Conservation (phyloP, 2,113 vertebrate species). For the Choloepus hoffmanni region DNA sequence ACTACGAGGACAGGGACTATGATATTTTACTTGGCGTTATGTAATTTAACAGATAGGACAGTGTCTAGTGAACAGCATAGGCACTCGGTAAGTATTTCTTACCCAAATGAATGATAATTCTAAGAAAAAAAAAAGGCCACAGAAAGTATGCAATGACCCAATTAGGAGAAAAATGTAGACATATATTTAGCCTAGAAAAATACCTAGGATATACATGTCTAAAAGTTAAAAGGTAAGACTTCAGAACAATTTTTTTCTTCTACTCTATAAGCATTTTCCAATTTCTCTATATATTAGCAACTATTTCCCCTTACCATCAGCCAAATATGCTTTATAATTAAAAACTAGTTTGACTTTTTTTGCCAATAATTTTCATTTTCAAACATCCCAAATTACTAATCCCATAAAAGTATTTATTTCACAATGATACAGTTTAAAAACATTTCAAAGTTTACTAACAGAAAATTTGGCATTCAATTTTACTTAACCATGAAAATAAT, state of each 20-base stretch:
- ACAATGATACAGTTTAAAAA: background rate
- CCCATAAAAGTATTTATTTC: background rate
- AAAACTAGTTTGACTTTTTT: background rate
- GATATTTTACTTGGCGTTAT: background rate
- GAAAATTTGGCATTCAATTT: background rate
- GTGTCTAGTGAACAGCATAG: background rate
- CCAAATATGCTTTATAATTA: background rate
- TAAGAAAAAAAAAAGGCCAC: background rate
- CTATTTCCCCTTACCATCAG: background rate
- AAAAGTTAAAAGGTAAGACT: constrained; percentile 26
- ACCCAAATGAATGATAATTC: background rate
- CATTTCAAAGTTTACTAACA: background rate
- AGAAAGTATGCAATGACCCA: background rate
- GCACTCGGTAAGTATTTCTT: constrained; percentile 12
- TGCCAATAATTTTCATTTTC: constrained; percentile 27
- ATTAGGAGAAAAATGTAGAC: background rate
- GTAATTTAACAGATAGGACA: background rate
- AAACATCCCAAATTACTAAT: background rate
- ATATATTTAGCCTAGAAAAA: background rate
- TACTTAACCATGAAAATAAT: constrained; percentile 34
- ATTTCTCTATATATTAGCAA: background rate
- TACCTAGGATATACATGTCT: background rate
- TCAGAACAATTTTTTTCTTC: background rate
- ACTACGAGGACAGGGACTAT: background rate
- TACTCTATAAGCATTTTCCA: background rate